Conservation (phyloP, 2,113 vertebrate genomes). For the Pimephales promelas region DNA sequence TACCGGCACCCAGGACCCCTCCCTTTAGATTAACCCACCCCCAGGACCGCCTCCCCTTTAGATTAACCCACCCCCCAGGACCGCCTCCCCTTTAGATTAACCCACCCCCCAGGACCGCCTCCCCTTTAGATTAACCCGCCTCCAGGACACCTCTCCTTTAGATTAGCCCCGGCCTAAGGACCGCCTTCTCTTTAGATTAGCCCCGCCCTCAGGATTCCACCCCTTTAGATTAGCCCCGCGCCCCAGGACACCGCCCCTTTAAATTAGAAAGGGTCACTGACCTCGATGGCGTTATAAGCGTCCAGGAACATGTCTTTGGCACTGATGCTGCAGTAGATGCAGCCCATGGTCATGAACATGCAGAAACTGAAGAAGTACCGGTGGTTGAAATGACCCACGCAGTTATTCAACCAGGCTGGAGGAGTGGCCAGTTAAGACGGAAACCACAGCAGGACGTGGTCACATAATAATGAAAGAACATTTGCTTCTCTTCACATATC, state of each 20-base stretch:
- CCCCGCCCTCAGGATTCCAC: no score
- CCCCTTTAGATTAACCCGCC: no score
- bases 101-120: no score
- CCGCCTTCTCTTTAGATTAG: no score
- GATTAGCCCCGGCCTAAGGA: no score
- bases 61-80: no score
- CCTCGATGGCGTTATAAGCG: constrained; percentile 90
- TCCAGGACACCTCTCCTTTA: no score
- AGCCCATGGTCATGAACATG: constrained; percentile 95
- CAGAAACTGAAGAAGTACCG: constrained; percentile 99
- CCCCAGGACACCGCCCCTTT: not conserved
- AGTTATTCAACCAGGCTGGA: constrained; percentile 97
- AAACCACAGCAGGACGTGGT: not conserved
- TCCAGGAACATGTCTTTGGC: constrained; percentile 88
- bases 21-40: no score
- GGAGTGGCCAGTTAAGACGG: constrained; percentile 54
- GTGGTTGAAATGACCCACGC: constrained; percentile 96
- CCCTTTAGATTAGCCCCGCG: constrained; percentile 25
- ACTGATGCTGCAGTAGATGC: constrained; percentile 94
- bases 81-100: no score
- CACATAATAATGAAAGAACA: not conserved
- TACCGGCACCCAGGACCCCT: no score
- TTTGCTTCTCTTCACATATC: not conserved
- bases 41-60: no score
- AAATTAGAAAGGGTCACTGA: constrained; percentile 63